Percentiles rank a stretch among this genome's conserved stretches.
Evolutionary conservation across 1,140 invertebrate genomes (phyloP).

Genomic region (Drosophila sulfurigaster): DNA sequence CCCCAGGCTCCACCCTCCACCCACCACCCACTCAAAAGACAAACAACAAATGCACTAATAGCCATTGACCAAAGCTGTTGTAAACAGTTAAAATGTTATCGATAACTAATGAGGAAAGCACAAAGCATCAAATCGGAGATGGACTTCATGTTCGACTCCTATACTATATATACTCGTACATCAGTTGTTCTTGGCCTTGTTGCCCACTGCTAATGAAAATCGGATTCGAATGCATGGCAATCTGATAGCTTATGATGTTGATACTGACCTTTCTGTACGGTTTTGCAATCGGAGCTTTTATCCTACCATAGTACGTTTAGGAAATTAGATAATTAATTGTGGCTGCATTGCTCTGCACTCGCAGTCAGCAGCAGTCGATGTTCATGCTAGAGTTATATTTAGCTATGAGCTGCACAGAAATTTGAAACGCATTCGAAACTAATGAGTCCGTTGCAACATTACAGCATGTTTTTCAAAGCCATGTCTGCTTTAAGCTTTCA

Average conservation of each 20-base stretch:
- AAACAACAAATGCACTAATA: constrained; percentile 39
- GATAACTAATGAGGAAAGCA: constrained; percentile 12
- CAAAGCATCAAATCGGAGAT: not conserved
- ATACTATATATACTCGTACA: too few relatives aligned
- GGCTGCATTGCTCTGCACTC: not conserved
- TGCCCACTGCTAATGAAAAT: not conserved
- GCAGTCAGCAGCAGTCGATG: not conserved
- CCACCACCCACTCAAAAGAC: not conserved
- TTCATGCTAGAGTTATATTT: not conserved
- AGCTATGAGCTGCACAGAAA: not conserved
- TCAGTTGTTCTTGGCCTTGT: too few relatives aligned
- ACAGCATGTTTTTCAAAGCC: too few relatives aligned
- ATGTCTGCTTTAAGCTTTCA: too few relatives aligned
- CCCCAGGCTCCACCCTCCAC: too few relatives aligned
- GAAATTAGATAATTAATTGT: constrained; percentile 18
- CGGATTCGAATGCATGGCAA: not conserved
- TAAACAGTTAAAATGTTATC: constrained; percentile 24
- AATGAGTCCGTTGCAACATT: not conserved
- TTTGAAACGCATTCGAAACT: not conserved
- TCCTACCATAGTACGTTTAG: not conserved
- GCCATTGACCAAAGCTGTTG: constrained; percentile 24
- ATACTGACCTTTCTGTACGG: not conserved
- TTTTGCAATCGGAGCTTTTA: not conserved
- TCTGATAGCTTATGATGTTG: not conserved
- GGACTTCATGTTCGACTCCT: too few relatives aligned